Conservation (phyloP, 2,888 invertebrate species). For the Prosopocoilus inquinatus region DNA sequence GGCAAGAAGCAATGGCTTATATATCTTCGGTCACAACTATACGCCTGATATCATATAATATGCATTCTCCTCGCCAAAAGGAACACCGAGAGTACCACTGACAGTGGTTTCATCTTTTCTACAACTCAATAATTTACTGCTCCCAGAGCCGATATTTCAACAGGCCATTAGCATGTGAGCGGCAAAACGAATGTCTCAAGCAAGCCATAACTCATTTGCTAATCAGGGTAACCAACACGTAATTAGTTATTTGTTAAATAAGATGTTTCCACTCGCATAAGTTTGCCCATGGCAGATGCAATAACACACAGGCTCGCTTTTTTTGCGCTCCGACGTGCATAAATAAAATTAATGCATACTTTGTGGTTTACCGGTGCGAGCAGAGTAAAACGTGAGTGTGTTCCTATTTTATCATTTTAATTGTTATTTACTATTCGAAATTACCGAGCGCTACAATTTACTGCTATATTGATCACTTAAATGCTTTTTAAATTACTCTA, state of each 20-base stretch:
- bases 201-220: slow-evolving; percentile 41
- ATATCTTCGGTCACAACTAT: background rate
- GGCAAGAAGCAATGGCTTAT: background rate
- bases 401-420: background rate
- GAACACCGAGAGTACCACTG: slow-evolving; percentile 6
- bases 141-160: slow-evolving; percentile 19
- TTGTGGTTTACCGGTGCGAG: background rate
- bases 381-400: background rate
- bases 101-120: slow-evolving; percentile 32
- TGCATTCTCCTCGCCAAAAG: too few relatives aligned
- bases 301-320: background rate
- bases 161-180: slow-evolving; percentile 23
- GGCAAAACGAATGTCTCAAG: slow-evolving; percentile 31
- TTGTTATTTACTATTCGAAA: too few relatives aligned
- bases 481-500: too few relatives aligned
- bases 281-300: background rate
- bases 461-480: too few relatives aligned
- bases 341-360: background rate
- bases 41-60: too few relatives aligned
- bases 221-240: slow-evolving; percentile 40
- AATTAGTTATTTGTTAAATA: slow-evolving; percentile 43
- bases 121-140: slow-evolving; percentile 35
- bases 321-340: background rate
- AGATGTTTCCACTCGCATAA: slow-evolving; percentile 29
- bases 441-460: too few relatives aligned